These are phyloP conservation scores for Drosophila lacicola DNA, from an alignment of 2,888 invertebrate genomes.

Conservation along the genomic window DNA sequence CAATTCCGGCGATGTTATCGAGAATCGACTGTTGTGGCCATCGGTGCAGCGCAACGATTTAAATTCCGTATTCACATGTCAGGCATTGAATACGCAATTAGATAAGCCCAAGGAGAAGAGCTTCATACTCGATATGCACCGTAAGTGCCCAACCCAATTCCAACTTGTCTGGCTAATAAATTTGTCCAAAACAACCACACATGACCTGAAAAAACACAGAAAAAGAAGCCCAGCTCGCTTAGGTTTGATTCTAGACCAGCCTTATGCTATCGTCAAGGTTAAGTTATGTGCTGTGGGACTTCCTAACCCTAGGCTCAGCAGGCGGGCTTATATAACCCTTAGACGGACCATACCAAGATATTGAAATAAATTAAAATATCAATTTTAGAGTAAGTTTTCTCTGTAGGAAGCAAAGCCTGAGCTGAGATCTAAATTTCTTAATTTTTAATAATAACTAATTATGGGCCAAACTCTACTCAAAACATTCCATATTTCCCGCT, in stretches of 20 bases:
- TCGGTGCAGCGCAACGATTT: slow-evolving; percentile 91
- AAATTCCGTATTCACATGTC: slow-evolving; percentile 94
- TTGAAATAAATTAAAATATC: too few species aligned
- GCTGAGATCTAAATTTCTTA: too few species aligned
- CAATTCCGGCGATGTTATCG: slow-evolving; percentile 94
- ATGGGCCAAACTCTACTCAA: too few species aligned
- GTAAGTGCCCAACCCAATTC: slow-evolving; percentile 87
- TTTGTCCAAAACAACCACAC: neutral
- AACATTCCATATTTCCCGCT: too few species aligned
- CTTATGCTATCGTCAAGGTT: neutral
- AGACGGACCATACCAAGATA: too few species aligned
- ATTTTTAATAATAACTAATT: too few species aligned
- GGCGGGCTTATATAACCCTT: neutral
- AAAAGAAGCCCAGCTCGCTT: neutral
- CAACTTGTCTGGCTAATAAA: slow-evolving; percentile 7
- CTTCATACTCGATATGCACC: slow-evolving; percentile 91
- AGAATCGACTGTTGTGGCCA: slow-evolving; percentile 92
- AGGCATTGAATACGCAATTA: slow-evolving; percentile 93
- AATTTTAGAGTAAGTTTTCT: too few species aligned
- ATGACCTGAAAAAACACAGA: slow-evolving; percentile 7
- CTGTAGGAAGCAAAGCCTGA: too few species aligned
- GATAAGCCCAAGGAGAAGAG: slow-evolving; percentile 92
- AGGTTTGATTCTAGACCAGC: neutral
- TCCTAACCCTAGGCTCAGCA: neutral
- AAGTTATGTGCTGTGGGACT: neutral